A percentile compares a stretch with the other conserved stretches of the same genome.
These are phyloP conservation scores for Baronia brevicornis DNA, from an alignment of 2,888 invertebrate species.

Conservation along the genomic window DNA sequence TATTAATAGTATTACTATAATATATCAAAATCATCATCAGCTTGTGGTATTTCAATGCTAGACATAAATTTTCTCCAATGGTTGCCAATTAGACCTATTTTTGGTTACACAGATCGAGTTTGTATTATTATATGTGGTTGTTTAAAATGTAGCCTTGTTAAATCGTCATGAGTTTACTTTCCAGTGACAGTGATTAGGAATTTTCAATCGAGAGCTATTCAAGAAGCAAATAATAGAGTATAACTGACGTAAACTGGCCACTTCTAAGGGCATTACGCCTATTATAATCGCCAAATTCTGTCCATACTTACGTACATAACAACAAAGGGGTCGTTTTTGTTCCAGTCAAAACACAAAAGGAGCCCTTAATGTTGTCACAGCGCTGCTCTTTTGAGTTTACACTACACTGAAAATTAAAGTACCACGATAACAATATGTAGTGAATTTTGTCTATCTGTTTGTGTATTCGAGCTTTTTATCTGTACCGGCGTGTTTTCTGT, in stretches of 20 bases:
- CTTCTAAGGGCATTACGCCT: conserved; percentile 47
- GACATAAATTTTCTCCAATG: no score
- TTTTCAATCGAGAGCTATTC: conserved; percentile 8
- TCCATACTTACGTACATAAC: conserved; percentile 30
- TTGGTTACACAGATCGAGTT: no score
- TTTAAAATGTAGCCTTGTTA: no score
- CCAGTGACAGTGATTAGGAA: no score
- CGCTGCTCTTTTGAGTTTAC: conserved; percentile 66
- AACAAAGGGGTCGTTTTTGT: conserved; percentile 60
- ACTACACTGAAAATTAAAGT: conserved; percentile 72
- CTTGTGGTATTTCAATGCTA: no score
- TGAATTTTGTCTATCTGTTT: conserved; percentile 49
- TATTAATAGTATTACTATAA: no score
- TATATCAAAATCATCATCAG: no score
- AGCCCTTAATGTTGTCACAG: conserved; percentile 52
- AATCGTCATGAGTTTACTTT: no score
- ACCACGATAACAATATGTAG: conserved; percentile 56
- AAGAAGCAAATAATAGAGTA: conserved; percentile 14
- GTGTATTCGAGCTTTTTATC: conserved; percentile 48
- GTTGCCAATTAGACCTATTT: no score
- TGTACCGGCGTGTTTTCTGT: conserved; percentile 55
- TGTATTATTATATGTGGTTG: no score
- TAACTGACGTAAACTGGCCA: conserved; percentile 37
- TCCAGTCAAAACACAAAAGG: conserved; percentile 47
- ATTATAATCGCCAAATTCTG: conserved; percentile 39